phyloP scores from a whole-genome alignment of 2,113 vertebrate species.

The Phainopepla nitens region DNA sequence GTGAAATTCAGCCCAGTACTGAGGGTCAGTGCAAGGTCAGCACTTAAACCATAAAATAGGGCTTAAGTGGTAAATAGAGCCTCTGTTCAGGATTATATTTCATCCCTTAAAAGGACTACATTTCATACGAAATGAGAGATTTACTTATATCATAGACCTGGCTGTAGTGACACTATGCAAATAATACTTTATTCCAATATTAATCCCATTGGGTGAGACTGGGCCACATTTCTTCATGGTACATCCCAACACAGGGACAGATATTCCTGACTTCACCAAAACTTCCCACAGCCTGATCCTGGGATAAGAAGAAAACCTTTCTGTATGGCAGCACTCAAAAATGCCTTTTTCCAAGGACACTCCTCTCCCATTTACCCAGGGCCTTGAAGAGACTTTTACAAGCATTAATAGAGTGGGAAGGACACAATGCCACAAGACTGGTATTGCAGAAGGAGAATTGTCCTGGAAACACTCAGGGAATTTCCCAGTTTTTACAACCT shows the following conservation, averaged over 20 bases:
- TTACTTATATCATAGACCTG: conserved; percentile 18
- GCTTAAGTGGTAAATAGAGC: conserved; percentile 57
- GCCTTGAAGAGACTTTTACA: background rate
- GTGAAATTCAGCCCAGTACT: conserved; percentile 39
- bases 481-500: background rate
- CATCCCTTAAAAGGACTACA: conserved; percentile 14
- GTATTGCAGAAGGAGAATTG: background rate
- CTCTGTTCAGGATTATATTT: conserved; percentile 55
- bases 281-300: background rate
- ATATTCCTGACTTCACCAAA: background rate
- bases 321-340: background rate
- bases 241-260: background rate
- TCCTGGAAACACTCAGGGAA: background rate
- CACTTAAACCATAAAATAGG: conserved; percentile 61
- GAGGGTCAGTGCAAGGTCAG: conserved; percentile 50
- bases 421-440: accelerated
- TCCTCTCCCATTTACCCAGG: background rate
- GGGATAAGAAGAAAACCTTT: background rate
- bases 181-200: background rate
- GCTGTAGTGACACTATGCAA: background rate
- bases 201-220: background rate
- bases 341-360: background rate
- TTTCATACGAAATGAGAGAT: conserved; percentile 32
- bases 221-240: background rate
- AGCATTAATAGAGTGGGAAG: background rate